These are phyloP conservation scores for Tenthredo mesomela DNA, from an alignment of 2,888 invertebrate species.

Conservation along the genomic window DNA sequence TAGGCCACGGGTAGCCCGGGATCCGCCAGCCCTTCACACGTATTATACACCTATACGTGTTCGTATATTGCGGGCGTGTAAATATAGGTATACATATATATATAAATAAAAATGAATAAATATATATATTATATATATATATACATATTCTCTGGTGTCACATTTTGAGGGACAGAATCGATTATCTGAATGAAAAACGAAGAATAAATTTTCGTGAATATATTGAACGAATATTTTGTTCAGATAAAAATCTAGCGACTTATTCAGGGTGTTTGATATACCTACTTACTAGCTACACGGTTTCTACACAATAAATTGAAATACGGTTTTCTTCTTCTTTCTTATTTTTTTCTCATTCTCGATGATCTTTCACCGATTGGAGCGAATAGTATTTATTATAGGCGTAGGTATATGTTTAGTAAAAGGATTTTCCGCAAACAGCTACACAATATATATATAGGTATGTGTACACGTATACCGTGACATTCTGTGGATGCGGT, in stretches of 20 bases:
- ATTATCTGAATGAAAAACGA: not conserved
- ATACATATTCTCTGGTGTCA: not conserved
- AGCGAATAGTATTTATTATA: not conserved
- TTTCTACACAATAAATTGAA: not conserved
- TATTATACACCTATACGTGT: slow-evolving; percentile 46
- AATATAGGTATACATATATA: not conserved
- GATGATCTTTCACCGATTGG: not conserved
- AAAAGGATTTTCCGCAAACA: not conserved
- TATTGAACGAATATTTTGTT: not conserved
- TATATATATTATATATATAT: not conserved
- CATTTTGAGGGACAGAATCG: slow-evolving; percentile 27
- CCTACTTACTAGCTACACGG: too few relatives aligned
- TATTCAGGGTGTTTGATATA: not conserved
- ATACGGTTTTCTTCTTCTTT: not conserved
- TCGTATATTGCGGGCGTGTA: not conserved
- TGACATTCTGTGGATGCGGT: too few relatives aligned
- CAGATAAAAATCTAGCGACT: not conserved
- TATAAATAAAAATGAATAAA: too few relatives aligned
- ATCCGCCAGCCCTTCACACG: slow-evolving; percentile 60
- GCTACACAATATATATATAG: not conserved
- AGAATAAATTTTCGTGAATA: not conserved
- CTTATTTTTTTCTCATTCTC: not conserved
- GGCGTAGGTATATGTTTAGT: not conserved
- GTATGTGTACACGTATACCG: not conserved
- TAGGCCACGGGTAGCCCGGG: slow-evolving; percentile 59